phyloP scores from a whole-genome alignment of 2,797 vertebrate species.

The Squalus acanthias region DNA sequence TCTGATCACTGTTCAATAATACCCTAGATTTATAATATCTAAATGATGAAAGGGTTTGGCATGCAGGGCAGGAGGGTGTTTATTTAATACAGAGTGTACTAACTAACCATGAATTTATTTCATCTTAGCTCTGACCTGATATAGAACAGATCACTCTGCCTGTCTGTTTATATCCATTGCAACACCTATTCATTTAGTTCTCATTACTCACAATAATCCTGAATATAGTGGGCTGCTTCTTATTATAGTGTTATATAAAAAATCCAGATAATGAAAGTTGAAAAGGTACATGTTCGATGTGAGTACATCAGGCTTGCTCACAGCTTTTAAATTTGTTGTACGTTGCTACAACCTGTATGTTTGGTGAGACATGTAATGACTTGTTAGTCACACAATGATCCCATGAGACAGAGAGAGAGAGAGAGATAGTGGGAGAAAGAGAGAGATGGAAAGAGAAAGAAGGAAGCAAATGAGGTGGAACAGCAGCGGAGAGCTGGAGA shows the following conservation, averaged over 20 bases:
- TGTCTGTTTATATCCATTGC: background rate
- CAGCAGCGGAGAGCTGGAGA: constrained; percentile 38
- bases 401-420: background rate
- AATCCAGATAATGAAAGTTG: background rate
- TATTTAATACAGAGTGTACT: constrained; percentile 48
- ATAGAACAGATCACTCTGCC: background rate
- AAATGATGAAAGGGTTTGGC: constrained; percentile 44
- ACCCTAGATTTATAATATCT: constrained; percentile 51
- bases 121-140: background rate
- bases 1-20: constrained; percentile 52
- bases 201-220: background rate
- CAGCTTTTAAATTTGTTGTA: background rate
- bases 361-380: background rate
- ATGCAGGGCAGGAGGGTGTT: constrained; percentile 42
- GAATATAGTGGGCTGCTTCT: background rate
- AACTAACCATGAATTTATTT: constrained; percentile 44
- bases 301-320: background rate
- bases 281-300: background rate
- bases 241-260: background rate
- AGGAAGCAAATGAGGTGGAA: background rate
- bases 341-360: background rate
- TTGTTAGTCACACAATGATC: background rate
- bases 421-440: too few species aligned
- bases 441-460: too few species aligned
- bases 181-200: background rate